phyloP scores from a whole-genome alignment of 2,797 vertebrate species.

The Eremophila alpestris region DNA sequence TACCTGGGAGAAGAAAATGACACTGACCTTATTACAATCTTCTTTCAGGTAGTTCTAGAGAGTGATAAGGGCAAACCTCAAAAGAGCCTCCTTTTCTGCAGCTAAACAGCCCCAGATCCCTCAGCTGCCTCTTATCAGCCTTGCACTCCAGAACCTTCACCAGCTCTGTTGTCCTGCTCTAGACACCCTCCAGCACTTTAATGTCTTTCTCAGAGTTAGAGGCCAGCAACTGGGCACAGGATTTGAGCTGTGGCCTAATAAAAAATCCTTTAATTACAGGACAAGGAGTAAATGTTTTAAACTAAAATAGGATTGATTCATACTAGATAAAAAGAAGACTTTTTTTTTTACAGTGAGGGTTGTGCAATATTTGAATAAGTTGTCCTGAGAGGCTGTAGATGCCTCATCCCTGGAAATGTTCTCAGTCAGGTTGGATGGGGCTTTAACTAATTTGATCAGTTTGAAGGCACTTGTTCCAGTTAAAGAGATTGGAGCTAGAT shows the following conservation, averaged over 20 bases:
- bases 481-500: background rate
- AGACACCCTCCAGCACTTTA: background rate
- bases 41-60: background rate
- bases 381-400: background rate
- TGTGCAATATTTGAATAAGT: background rate
- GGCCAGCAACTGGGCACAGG: background rate
- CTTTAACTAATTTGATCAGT: background rate
- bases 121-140: too few relatives aligned
- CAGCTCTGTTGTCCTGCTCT: background rate
- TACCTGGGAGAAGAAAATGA: fast-evolving
- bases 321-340: fast-evolving
- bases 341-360: fast-evolving
- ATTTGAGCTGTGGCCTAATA: background rate
- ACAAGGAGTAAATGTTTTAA: background rate
- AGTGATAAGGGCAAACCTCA: background rate
- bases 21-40: background rate
- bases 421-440: background rate
- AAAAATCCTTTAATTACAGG: background rate
- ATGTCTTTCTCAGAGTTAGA: too few relatives aligned
- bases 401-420: background rate
- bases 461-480: background rate
- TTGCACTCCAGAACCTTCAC: background rate
- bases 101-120: background rate
- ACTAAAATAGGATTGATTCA: background rate
- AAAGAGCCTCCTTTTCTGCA: background rate